Conservation (phyloP, 2,888 invertebrate genomes). For the Laspeyria flexula region DNA sequence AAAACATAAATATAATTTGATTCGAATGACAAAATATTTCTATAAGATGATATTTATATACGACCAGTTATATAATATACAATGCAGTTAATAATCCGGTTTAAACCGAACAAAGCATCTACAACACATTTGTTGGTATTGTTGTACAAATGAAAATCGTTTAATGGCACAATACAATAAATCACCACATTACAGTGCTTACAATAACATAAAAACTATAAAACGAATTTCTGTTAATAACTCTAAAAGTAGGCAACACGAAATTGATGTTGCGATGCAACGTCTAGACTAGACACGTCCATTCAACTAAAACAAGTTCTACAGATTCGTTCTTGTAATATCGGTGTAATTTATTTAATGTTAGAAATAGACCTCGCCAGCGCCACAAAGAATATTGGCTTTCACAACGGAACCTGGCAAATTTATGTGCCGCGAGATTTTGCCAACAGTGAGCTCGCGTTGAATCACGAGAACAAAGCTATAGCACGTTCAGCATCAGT, state of each 20-base stretch:
- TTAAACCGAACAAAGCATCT: conserved; percentile 2
- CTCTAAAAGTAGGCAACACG: conserved; percentile 57
- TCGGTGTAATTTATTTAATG: conserved; percentile 85
- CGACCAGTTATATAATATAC: too few relatives aligned
- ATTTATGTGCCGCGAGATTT: conserved; percentile 83
- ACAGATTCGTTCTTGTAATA: conserved; percentile 84
- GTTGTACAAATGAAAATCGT: conserved; percentile 4
- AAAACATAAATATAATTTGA: too few relatives aligned
- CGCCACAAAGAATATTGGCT: conserved; percentile 85
- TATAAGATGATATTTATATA: too few relatives aligned
- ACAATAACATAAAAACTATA: conserved; percentile 21
- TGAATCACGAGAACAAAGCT: conserved; percentile 71
- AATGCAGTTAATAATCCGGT: too few relatives aligned
- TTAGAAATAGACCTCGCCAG: conserved; percentile 81
- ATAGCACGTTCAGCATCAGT: conserved; percentile 50
- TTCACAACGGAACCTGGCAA: conserved; percentile 83
- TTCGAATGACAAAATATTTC: too few relatives aligned
- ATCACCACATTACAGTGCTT: conserved; percentile 17
- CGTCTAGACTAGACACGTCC: conserved; percentile 73
- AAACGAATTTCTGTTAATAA: conserved; percentile 42
- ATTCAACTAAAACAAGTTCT: conserved; percentile 75
- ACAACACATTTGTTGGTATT: conserved; percentile 3
- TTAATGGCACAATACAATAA: conserved; percentile 19
- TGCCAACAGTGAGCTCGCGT: conserved; percentile 62
- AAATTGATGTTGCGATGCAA: conserved; percentile 75